These are phyloP conservation scores for Mechanitis mazaeus DNA, from an alignment of 2,888 invertebrate species.

Conservation along the genomic window DNA sequence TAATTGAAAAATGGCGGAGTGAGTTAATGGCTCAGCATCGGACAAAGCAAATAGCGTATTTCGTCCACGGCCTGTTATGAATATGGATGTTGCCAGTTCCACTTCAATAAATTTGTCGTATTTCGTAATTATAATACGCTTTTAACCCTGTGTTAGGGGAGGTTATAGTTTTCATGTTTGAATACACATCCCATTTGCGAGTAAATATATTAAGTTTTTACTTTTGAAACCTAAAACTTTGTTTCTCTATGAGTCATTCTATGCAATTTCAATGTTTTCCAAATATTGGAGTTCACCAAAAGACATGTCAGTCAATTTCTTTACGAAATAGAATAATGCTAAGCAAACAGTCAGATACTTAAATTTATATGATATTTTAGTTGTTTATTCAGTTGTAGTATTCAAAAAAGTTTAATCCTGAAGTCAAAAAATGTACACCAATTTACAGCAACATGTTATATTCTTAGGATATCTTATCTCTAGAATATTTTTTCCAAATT, in stretches of 20 bases:
- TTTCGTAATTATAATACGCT: conserved; percentile 24
- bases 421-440: too few relatives aligned
- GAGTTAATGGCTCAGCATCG: conserved; percentile 50
- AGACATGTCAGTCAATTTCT: too few relatives aligned
- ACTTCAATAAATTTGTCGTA: conserved; percentile 32
- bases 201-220: background rate
- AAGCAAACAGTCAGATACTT: too few relatives aligned
- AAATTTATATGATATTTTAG: too few relatives aligned
- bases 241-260: too few relatives aligned
- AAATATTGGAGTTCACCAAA: too few relatives aligned
- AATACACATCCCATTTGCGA: background rate
- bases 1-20: conserved; percentile 73
- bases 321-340: too few relatives aligned
- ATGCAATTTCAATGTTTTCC: too few relatives aligned
- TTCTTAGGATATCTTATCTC: background rate
- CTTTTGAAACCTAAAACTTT: too few relatives aligned
- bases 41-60: conserved; percentile 62
- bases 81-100: conserved; percentile 34
- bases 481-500: background rate
- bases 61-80: conserved; percentile 33
- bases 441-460: too few relatives aligned
- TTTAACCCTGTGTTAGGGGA: conserved; percentile 15
- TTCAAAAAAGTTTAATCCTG: too few relatives aligned
- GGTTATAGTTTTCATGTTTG: conserved; percentile 4
- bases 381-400: too few relatives aligned